Base-by-base conservation (phyloP, 1,140 invertebrate species). In the Whitmania pigra region DNA sequence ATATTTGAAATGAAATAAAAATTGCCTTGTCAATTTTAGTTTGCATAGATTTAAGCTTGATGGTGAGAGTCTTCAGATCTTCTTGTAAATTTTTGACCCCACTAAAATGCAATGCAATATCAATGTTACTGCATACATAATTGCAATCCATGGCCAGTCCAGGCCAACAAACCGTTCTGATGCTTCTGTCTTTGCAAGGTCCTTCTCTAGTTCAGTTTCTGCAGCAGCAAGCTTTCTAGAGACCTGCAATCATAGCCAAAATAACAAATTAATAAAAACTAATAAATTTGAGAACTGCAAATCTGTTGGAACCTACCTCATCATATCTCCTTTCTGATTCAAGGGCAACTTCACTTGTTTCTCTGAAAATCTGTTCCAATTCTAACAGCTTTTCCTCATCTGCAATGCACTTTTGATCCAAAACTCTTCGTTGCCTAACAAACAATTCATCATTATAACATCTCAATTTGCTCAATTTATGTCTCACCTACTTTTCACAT, bases 131-230 rank as follows among this genome's bases (percentile, higher is more conserved):
- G 22, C 2, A 25, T 15, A 63, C 20, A 13, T 13, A 63, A 63
- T 22, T 63, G 29, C 57, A 63, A 13, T 63, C 29, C 20, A 18
- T 13, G 9, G 11, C 6, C 43, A 49, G 11, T 49, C 43, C 6
- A 63, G 57, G 57, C 5, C 29, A 31, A 63, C 57, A 63, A 63
- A 63, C 57, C 22, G 29, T 63, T 63, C 57, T 25, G 57, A 22
- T 63, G 57, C 57, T 63, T 63, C 57, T 63, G 57, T 63, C 57
- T 63, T 63, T 22, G 13, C 57, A n/a, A 63, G 57, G 20, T 63
- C 57, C 22, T 17, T 63, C 20, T 63, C 57, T 15, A 63, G 29
- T 25, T 63, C 57, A 25, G 57, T 25, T 63, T 63, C 57, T 63
- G 57, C 22, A 25, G 57, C 57, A 63, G 57, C 57, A 13, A 63